Evolutionary conservation across 2,888 invertebrate species (phyloP).

Genomic region (Encarsia formosa): DNA sequence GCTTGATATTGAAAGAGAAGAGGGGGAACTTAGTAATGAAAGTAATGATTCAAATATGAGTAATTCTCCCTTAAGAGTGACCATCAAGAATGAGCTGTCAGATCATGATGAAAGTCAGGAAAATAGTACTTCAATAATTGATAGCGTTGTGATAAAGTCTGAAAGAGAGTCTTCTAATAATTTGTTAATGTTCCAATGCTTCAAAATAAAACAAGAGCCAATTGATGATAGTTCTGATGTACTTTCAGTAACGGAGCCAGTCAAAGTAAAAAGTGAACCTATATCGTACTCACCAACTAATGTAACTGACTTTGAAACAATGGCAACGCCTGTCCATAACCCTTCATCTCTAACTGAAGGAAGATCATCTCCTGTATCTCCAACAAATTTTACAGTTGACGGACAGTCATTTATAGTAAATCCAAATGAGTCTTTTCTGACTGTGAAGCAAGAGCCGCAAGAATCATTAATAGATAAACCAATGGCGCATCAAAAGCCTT

Average conservation of each 20-base stretch:
- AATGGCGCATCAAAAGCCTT: too few species aligned
- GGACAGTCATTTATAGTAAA: constrained; percentile 11
- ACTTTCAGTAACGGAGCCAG: neutral
- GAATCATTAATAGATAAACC: neutral
- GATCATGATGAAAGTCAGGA: too few species aligned
- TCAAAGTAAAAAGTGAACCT: constrained; percentile 4
- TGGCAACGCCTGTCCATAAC: constrained; percentile 13
- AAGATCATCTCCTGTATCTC: neutral
- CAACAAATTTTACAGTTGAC: constrained; percentile 7
- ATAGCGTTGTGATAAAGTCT: too few species aligned
- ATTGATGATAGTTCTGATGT: neutral
- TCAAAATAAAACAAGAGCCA: neutral
- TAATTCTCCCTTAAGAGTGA: neutral
- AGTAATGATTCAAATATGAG: neutral
- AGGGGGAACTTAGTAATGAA: constrained; percentile 14
- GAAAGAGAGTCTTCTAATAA: too few species aligned
- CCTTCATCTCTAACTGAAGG: neutral
- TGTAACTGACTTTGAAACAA: constrained; percentile 9
- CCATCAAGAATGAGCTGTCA: neutral
- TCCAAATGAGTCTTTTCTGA: constrained; percentile 15
- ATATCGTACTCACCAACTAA: neutral
- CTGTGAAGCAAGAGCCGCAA: neutral
- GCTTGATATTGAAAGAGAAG: constrained; percentile 19
- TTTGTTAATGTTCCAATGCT: too few species aligned
- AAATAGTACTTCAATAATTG: too few species aligned